Conservation (phyloP, 2,113 vertebrate genomes). For the Lophura nycthemera region DNA sequence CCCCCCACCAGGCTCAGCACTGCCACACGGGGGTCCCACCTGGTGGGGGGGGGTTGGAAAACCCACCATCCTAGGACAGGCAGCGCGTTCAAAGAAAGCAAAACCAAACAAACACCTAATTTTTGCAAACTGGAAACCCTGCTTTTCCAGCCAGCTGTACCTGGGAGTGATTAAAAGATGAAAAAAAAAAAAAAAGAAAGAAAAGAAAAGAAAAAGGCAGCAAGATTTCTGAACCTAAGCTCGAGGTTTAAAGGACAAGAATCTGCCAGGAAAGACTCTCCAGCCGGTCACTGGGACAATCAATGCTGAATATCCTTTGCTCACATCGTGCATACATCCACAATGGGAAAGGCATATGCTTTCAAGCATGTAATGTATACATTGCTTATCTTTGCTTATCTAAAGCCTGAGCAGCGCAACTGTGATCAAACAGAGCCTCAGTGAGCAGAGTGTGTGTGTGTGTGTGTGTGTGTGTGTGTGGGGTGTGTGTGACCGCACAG, state of each 20-base stretch:
- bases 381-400: background rate
- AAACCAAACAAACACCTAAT: background rate
- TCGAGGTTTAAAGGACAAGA: background rate
- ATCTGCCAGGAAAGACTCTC: background rate
- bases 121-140: background rate
- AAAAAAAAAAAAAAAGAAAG: background rate
- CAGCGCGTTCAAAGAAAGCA: background rate
- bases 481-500: background rate
- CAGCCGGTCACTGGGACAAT: rapidly evolving
- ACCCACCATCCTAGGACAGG: background rate
- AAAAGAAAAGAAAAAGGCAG: no score
- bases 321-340: rapidly evolving
- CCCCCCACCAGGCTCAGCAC: background rate
- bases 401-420: rapidly evolving
- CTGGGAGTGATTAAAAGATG: background rate
- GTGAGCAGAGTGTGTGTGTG: background rate
- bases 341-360: background rate
- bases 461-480: background rate
- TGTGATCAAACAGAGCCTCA: background rate
- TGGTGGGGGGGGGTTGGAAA: rapidly evolving
- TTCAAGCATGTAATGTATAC: rapidly evolving
- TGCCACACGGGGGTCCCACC: background rate
- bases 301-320: background rate
- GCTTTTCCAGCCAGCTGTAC: background rate
- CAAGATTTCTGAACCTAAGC: background rate